Conservation (phyloP, 2,113 vertebrate species). For the Oreochromis spilurus region DNA sequence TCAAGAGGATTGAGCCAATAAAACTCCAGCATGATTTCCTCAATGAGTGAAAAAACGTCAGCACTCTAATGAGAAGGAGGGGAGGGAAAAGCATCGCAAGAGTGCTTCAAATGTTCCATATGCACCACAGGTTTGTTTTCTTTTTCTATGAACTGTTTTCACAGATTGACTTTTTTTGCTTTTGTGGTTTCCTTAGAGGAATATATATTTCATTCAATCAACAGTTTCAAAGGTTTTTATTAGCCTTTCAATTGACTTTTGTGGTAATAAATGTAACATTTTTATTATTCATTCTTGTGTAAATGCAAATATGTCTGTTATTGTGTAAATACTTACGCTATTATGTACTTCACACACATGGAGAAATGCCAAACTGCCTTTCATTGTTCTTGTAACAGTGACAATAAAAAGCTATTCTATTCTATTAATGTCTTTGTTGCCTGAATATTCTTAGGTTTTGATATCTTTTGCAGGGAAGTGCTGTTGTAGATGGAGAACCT, state of each 20-base stretch:
- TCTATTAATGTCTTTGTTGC: no score
- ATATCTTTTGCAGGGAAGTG: neutral
- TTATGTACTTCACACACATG: no score
- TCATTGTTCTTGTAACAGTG: no score
- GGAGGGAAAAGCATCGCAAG: neutral
- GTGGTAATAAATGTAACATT: no score
- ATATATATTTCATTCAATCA: neutral
- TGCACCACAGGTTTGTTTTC: neutral
- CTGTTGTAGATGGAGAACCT: constrained; percentile 38
- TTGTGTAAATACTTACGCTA: no score
- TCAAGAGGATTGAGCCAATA: neutral
- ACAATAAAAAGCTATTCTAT: no score
- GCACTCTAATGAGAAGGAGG: neutral
- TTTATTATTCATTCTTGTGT: no score
- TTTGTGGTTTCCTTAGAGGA: neutral
- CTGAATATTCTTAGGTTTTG: neutral
- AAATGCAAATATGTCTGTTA: no score
- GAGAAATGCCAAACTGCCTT: no score
- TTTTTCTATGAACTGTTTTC: neutral
- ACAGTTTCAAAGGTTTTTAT: neutral
- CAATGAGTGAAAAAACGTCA: neutral
- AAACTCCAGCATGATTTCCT: neutral
- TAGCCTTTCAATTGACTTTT: no score
- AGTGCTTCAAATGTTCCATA: neutral
- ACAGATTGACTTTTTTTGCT: neutral